Evolutionary conservation across 2,113 vertebrate genomes (phyloP).

Genomic region (Naja naja): DNA sequence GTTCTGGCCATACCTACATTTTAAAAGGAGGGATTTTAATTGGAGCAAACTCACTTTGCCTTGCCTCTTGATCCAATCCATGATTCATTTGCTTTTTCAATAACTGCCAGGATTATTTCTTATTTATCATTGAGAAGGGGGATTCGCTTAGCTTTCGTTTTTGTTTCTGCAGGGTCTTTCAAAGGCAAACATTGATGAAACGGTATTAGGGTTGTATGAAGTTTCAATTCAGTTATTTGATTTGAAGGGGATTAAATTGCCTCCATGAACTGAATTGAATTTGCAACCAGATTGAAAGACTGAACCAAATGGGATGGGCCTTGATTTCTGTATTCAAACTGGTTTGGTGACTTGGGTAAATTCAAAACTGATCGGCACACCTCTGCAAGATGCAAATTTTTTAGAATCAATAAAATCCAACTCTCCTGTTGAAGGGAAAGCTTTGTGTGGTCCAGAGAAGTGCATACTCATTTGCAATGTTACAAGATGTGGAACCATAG

Average conservation of each 20-base stretch:
- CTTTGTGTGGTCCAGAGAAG: background rate
- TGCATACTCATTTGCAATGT: no score
- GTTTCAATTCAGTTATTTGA: background rate
- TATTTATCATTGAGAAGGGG: background rate
- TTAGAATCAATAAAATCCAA: background rate
- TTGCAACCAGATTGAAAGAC: background rate
- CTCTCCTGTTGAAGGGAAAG: background rate
- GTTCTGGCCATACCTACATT: background rate
- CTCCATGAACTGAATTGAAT: background rate
- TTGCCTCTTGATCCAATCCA: background rate
- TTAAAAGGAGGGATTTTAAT: background rate
- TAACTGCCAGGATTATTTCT: background rate
- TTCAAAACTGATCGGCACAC: background rate
- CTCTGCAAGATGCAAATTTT: background rate
- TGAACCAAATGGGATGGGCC: background rate
- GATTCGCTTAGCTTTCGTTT: background rate
- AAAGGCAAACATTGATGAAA: background rate
- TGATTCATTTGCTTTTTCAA: background rate
- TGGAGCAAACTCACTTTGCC: background rate
- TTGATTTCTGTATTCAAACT: background rate
- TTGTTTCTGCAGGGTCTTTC: background rate
- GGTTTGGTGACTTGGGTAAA: background rate
- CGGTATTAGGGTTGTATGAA: background rate
- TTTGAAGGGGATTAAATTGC: background rate
- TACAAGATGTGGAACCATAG: no score